Evolutionary conservation across 64 coral and sea anemone genomes (phyloP), one percentile per base, ranked within the genome.

Genomic region (Pocillopora damicornis): DNA sequence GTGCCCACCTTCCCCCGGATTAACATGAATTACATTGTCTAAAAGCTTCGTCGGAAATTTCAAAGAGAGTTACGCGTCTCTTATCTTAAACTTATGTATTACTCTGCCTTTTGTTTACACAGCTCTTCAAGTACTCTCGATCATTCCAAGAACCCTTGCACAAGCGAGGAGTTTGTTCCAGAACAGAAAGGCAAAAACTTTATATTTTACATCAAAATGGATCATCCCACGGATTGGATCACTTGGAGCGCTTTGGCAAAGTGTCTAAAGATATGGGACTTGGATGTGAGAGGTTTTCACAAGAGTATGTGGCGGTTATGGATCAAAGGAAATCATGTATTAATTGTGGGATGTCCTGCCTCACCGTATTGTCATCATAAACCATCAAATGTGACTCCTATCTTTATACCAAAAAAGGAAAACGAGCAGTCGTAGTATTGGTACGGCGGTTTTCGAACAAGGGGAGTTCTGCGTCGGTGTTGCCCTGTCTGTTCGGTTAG

Each of bases 271-370:
- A 88, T 98, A 13, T 98, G 95, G 95, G 91, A 98, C 86, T 79
- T 98, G 23, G 95, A 98, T 82, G 91, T 93, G 22, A 68, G 95
- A 11, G 95, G 95, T 11, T 98, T 90, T 60, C 95, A 98, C 79
- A 98, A 98, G 62, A 98, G 95, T 59, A 88, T 98, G 85, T 93
- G 91, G 95, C 86, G 95, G 74, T 51, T 98, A 34, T 98, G 95
- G 95, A 89, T 98, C 30, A 98, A 93, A 79, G 86, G 86, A 74
- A 98, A 82, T 59, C 95, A 98, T 36, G 63, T 98, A 15, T 25
- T 98, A 37, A 93, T 98, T 58, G 84, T 98, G 14, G 95, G 95
- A 1, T 75, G 59, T 15, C 95, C 95, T 4, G 86, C 88, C 1
- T 98, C 95, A 11, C 95, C 95, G 0, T 98, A 98, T 25, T 90